A percentile compares a stretch with the other conserved stretches of the same genome.
phyloP scores from a whole-genome alignment of 1,140 invertebrate genomes.

The Macrobrachium nipponense region DNA sequence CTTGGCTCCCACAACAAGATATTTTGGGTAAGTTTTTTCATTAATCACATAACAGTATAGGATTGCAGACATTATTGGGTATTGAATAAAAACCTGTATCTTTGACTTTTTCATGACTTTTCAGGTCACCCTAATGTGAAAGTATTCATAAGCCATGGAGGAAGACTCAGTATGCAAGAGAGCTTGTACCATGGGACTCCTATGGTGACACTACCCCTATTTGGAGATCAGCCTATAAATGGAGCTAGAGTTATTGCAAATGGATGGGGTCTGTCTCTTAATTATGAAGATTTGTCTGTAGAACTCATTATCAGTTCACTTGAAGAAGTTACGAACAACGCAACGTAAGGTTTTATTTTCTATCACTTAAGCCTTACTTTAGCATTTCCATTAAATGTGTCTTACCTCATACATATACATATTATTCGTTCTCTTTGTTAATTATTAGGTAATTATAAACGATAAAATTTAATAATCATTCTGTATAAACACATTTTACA shows the following conservation, averaged over 20 bases:
- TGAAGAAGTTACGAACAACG: background rate
- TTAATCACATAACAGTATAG: no score
- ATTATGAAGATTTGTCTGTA: background rate
- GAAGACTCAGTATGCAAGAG: constrained; percentile 74
- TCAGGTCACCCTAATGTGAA: constrained; percentile 78
- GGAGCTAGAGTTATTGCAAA: no score
- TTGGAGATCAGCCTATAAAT: constrained; percentile 75
- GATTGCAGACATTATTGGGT: background rate
- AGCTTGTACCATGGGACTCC: constrained; percentile 80
- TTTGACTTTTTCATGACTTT: constrained; percentile 47
- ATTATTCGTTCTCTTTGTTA: no score
- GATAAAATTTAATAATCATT: no score
- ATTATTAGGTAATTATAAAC: no score
- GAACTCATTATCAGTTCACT: constrained; percentile 5
- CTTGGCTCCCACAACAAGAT: constrained; percentile 49
- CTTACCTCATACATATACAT: no score
- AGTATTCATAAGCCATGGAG: constrained; percentile 45
- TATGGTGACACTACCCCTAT: constrained; percentile 79
- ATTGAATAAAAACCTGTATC: constrained; percentile 70
- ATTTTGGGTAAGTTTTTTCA: constrained; percentile 16
- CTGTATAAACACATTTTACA: no score
- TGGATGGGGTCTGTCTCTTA: background rate
- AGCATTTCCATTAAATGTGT: no score
- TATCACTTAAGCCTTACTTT: background rate
- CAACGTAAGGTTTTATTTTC: background rate